Conservation (phyloP, 2,113 vertebrate genomes). For the Elachura formosa region DNA sequence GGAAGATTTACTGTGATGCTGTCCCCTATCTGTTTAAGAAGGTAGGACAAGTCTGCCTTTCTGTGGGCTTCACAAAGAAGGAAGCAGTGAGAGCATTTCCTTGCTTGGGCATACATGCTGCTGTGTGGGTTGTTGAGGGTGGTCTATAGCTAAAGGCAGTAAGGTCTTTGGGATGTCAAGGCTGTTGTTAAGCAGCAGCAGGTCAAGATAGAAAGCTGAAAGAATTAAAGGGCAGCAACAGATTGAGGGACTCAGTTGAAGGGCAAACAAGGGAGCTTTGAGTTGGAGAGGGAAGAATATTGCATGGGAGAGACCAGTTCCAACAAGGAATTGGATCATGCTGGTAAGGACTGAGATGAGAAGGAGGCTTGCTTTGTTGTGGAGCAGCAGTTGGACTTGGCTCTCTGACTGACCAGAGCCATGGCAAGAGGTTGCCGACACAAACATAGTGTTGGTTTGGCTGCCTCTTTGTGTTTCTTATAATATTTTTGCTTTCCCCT, state of each 20-base stretch:
- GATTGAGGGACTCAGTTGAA: background rate
- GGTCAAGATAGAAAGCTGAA: background rate
- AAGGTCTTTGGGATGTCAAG: background rate
- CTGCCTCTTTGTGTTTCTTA: background rate
- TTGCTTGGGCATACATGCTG: background rate
- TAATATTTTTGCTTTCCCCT: background rate
- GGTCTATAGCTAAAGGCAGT: background rate
- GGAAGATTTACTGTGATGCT: slow-evolving; percentile 79
- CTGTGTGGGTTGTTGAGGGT: background rate
- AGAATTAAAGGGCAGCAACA: background rate
- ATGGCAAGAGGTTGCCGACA: background rate
- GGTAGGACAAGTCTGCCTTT: slow-evolving; percentile 52
- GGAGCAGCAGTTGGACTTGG: background rate
- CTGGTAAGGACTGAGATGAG: background rate
- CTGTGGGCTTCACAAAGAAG: background rate
- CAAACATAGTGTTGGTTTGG: background rate
- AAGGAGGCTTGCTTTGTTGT: background rate
- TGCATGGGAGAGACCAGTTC: background rate
- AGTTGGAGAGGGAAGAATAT: background rate
- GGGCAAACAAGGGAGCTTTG: background rate
- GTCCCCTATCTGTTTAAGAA: slow-evolving; percentile 82
- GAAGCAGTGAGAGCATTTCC: background rate
- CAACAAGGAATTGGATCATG: background rate
- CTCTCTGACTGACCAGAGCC: background rate
- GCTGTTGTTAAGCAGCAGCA: background rate